Evolutionary conservation across 2,113 vertebrate species (phyloP), one percentile per base, ranked within the genome.

Genomic region (Vicugna pacos): DNA sequence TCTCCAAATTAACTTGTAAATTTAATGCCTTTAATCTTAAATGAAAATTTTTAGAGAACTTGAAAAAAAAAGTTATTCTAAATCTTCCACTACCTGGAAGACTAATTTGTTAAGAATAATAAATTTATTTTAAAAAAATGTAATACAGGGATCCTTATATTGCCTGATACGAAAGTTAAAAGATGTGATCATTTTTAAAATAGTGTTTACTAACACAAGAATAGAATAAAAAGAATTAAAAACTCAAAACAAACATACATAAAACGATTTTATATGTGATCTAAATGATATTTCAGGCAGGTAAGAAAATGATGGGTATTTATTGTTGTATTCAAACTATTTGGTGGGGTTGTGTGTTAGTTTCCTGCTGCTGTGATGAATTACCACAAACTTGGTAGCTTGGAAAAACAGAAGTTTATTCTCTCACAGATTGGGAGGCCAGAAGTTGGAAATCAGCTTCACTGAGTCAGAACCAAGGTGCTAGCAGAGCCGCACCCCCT

Each of bases 1-100:
- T 52, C 80, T 93, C 32, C 20, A 82, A 89, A 81, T 91, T 77
- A 88, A 58, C 82, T 87, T 86, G 22, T 46, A 84, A 56, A 81
- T 54, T 20, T 81, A 81, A 92, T 67, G 46, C 20, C 56, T 60
- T 69, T 89, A 77, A 79, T 83, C 50, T 28, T 54, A 92, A 84
- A 91, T 85, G 19, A 96, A 65, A 80, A 5, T 12, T 50, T 82
- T 93, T 50, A 86, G 32, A 81, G 70, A 92, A 46, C 24, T 60
- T 96, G 54, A 52, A 80, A 94, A 60, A 6, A 64, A 91, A 94
- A 60, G 8, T 32, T 75, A 76, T 72, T 79, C 38, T 81, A 52
- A 70, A 38, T 93, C 30, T 96, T 75, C 10, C 88, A 12, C 70
- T 69, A 92, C 46, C 54, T 91, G 11, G 22, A 93, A 92, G 72